Conservation (phyloP, 2,797 vertebrate species). For the Smutsia gigantea region DNA sequence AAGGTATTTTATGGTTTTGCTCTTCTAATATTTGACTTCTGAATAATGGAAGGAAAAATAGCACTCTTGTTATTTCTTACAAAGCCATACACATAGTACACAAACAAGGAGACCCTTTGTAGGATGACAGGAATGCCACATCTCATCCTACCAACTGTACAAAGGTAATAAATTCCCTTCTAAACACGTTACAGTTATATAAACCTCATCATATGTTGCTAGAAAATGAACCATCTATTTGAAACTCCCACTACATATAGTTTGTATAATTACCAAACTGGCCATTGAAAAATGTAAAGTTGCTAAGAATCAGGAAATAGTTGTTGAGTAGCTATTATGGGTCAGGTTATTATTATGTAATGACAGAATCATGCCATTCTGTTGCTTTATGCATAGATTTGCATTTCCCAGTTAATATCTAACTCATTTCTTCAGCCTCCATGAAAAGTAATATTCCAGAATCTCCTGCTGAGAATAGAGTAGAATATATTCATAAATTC, state of each 20-base stretch:
- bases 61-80: background rate
- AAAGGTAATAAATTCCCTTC: background rate
- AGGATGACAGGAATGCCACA: background rate
- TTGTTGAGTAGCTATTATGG: background rate
- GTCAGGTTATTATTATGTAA: background rate
- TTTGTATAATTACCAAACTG: background rate
- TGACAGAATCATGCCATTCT: background rate
- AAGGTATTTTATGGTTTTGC: background rate
- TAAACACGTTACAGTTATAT: background rate
- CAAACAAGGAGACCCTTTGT: slow-evolving; percentile 4
- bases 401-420: background rate
- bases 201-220: background rate
- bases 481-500: background rate
- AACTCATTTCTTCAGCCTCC: background rate
- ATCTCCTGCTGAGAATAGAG: background rate
- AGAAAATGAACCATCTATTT: background rate
- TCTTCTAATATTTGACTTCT: slow-evolving; percentile 47
- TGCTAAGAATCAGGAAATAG: slow-evolving; percentile 10
- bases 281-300: background rate
- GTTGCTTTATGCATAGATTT: background rate
- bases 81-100: background rate
- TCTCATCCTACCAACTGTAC: background rate
- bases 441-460: background rate
- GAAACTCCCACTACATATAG: background rate
- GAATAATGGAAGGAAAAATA: background rate